A percentile compares a stretch with the other conserved stretches of the same genome.
phyloP scores from a whole-genome alignment of 2,113 vertebrate species.

The Machaerirhynchus nigripectus region DNA sequence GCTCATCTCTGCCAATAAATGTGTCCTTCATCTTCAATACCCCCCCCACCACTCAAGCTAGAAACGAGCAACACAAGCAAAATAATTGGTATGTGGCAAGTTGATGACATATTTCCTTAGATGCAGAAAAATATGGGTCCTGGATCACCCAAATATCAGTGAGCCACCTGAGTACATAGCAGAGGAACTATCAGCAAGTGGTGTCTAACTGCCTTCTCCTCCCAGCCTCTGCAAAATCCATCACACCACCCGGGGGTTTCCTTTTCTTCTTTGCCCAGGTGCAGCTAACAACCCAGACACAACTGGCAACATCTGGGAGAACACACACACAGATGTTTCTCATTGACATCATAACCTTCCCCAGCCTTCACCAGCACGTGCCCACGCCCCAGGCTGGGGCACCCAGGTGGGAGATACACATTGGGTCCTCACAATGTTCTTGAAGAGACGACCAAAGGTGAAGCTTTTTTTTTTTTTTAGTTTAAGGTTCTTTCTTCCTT shows the following conservation, averaged over 20 bases:
- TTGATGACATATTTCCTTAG: not conserved
- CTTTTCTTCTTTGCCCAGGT: constrained; percentile 47
- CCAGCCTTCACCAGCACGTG: not conserved
- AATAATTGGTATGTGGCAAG: not conserved
- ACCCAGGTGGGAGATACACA: not conserved
- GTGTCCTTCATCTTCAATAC: not conserved
- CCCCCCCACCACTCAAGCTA: not conserved
- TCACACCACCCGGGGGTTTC: not conserved
- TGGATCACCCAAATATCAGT: not conserved
- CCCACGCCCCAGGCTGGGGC: not conserved
- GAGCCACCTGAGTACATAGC: constrained; percentile 41
- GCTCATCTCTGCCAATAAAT: not conserved
- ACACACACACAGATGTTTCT: constrained; percentile 16
- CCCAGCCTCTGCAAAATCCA: constrained; percentile 11
- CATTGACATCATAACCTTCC: not conserved
- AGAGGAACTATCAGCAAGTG: not conserved
- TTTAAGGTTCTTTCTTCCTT: not conserved
- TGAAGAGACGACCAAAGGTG: not conserved
- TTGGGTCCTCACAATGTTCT: not conserved
- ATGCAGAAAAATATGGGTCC: not conserved
- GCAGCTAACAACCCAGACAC: constrained; percentile 41
- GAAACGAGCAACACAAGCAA: not conserved
- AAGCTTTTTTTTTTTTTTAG: not conserved
- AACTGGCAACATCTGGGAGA: constrained; percentile 27
- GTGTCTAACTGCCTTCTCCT: constrained; percentile 19